Evolutionary conservation across 92 coral and sea anemone species (phyloP).

Genomic region (Muricea muricata): DNA sequence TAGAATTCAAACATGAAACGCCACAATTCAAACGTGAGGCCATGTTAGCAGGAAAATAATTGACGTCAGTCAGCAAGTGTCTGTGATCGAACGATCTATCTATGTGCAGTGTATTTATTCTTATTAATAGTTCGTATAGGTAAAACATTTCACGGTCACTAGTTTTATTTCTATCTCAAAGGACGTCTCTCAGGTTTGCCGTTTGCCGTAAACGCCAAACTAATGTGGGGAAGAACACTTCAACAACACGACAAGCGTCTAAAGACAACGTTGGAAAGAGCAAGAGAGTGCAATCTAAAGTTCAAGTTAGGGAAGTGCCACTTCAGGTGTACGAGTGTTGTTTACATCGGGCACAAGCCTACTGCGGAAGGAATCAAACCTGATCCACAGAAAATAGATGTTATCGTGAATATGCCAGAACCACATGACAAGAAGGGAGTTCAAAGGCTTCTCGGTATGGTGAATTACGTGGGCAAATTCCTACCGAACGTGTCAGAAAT

Average conservation of each 20-base stretch:
- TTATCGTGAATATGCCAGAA: too few species aligned
- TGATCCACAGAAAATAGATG: background rate
- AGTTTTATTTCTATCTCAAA: too few species aligned
- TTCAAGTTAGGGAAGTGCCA: background rate
- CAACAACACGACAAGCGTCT: slow-evolving; percentile 15
- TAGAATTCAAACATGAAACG: too few species aligned
- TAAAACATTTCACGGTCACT: too few species aligned
- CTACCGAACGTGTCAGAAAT: background rate
- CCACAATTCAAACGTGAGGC: too few species aligned
- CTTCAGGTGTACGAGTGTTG: background rate
- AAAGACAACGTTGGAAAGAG: background rate
- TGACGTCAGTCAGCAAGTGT: too few species aligned
- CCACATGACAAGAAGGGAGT: background rate
- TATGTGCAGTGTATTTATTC: too few species aligned
- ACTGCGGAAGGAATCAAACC: background rate
- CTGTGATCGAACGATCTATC: too few species aligned
- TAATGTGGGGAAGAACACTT: background rate
- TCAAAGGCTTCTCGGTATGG: background rate
- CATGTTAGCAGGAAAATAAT: too few species aligned
- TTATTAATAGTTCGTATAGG: too few species aligned
- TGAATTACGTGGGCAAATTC: background rate
- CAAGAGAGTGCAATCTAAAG: background rate
- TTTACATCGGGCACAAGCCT: background rate
- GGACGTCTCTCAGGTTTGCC: too few species aligned
- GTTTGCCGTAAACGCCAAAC: too few species aligned